Base-by-base conservation (phyloP, 2,113 vertebrate genomes). In the Thymallus thymallus region DNA sequence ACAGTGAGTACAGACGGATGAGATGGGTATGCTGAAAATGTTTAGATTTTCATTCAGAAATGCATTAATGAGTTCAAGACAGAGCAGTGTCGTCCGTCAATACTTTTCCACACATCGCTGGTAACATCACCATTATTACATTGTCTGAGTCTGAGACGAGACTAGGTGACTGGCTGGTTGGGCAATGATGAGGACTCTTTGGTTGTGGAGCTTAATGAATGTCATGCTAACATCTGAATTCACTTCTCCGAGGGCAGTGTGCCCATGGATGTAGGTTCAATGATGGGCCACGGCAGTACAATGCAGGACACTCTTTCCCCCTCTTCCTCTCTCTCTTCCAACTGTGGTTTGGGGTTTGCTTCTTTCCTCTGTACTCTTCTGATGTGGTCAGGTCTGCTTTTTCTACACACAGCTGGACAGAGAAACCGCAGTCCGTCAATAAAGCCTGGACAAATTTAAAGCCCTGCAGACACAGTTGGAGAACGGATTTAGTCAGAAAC, bases 351-450 rank as follows among this genome's bases (percentile, higher is more conserved):
- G 1, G 81, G 71, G 75, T 72, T 71, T n/a, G 71, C 86, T 86
- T 81, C 88, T 85, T 88, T 77, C 74, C 72, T 76, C 82, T 72
- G 76, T 80, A 7, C 75, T 75, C 75, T 74, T 88, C 65, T 90
- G 86, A 89, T 91, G 90, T 80, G 88, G 89, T 90, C 63, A 61
- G 51, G 61, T 62, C 75, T 60, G 46, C 78, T 75, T 83, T 80
- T 83, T 74, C 76, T 82, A 81, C 72, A 58, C 80, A 72, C 84
- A 89, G 79, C 82, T 82, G 78, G 80, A 81, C 20, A 14, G 72
- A 68, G 45, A 80, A 76, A 51, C 48, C 48, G 48, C 80, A 76
- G 2, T 73, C 20, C 67, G 64, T 62, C 68, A 60, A 86, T 86
- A 78, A 84, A 76, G 68, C 64, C 35, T 55, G 60, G 79, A 87